Evolutionary conservation across 2,113 vertebrate genomes (phyloP), one percentile per base, ranked within the genome.

Genomic region (Rhinichthys klamathensis): DNA sequence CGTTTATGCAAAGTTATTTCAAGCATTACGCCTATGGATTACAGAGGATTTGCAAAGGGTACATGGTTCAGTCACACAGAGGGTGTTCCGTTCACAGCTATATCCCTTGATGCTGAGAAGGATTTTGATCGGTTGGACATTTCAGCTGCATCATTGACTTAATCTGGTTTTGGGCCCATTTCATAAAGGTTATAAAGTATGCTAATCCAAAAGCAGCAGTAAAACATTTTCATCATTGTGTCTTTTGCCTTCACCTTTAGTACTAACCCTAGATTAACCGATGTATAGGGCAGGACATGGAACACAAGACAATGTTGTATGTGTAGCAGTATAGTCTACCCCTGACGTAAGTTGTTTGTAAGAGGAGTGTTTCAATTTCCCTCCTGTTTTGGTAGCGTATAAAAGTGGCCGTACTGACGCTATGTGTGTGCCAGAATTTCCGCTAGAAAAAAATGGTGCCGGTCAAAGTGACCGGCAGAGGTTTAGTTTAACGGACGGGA

Each of bases 1-100:
- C 41, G 1, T 74, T 74, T 74, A 49, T 13, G 72, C 41, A 49
- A 44, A 74, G 41, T 25, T 73, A 5, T 73, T 44, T 46, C 38
- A 73, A 73, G n/a, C 41, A 74, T 74, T 46, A 46, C 9, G n/a
- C 41, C 27, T 74, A 49, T 74, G 72, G 72, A 74, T 74, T 74
- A 25, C 49, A 13, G 13, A 74, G 38, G 72, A 49, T 74, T 74
- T 74, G 41, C 3, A 6, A 74, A 46, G 70, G 70, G 70, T 46
- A 25, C 70, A 25, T 25, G n/a, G 41, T 74, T 74, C 72, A 49
- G 2, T 74, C 38, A 73, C 23, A 73, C n/a, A 73, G 41, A 44
- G 70, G 38, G 38, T 46, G 11, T 44, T 73, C 21, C 12, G 12
- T 73, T 73, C 38, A 46, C 70, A 15, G 23, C 41, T 74, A 46